A percentile compares a stretch with the other conserved stretches of the same genome.
Conservation (phyloP, 2,888 invertebrate species). For the Lochmaea capreae region DNA sequence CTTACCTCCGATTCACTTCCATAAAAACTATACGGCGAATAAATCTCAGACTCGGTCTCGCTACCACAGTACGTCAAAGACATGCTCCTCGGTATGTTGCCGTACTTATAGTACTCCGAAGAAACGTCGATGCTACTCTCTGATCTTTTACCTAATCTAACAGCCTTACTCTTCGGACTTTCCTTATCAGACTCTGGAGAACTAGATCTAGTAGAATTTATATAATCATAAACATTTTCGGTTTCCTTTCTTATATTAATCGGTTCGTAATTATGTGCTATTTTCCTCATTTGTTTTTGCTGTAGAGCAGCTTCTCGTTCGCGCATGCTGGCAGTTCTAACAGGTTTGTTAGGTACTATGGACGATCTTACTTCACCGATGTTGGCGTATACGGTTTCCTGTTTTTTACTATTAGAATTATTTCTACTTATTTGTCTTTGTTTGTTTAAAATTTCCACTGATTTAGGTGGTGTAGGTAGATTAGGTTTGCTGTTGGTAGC, state of each 20-base stretch:
- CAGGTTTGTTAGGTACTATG: conserved; percentile 82
- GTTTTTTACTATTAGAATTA: conserved; percentile 52
- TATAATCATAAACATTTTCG: conserved; percentile 75
- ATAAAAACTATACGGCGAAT: conserved; percentile 84
- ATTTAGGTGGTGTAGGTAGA: conserved; percentile 78
- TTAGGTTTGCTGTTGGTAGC: conserved; percentile 72
- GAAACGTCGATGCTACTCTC: conserved; percentile 68
- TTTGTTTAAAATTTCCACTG: conserved; percentile 67
- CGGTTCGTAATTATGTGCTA: conserved; percentile 57
- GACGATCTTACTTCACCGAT: conserved; percentile 86
- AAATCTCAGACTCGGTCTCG: conserved; percentile 86
- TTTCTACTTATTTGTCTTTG: conserved; percentile 63
- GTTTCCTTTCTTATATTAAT: conserved; percentile 58
- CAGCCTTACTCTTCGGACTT: conserved; percentile 61
- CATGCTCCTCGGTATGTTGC: conserved; percentile 71
- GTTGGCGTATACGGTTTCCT: conserved; percentile 82
- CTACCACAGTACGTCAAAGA: conserved; percentile 86
- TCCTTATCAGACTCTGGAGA: conserved; percentile 75
- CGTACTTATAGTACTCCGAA: conserved; percentile 72
- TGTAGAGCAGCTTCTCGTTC: conserved; percentile 79
- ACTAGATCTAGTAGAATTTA: conserved; percentile 74
- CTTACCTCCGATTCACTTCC: conserved; percentile 69
- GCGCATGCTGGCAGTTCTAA: conserved; percentile 87
- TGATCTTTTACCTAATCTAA: conserved; percentile 64
- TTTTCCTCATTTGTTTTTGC: conserved; percentile 64